Percentiles rank a stretch among this genome's conserved stretches.
Conservation (phyloP, 1,140 invertebrate species). For the Parasteatoda tepidariorum region DNA sequence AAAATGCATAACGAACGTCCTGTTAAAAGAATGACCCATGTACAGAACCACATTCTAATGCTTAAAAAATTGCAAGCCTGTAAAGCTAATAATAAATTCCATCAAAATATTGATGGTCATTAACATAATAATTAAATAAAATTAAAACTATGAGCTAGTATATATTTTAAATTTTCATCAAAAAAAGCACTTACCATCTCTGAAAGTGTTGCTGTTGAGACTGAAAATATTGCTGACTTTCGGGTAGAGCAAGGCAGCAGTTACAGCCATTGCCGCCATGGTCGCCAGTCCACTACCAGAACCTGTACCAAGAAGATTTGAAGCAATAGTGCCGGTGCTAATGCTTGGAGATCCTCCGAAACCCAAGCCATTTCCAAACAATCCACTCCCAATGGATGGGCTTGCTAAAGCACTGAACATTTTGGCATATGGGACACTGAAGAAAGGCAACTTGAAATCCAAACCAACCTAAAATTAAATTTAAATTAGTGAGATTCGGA, state of each 20-base stretch:
- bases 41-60: too few species aligned
- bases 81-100: too few species aligned
- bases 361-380: not conserved
- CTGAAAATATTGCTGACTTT: slow-evolving; percentile 47
- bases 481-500: too few species aligned
- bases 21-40: too few species aligned
- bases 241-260: slow-evolving; percentile 45
- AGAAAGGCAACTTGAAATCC: slow-evolving; percentile 58
- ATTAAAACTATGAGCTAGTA: too few species aligned
- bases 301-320: slow-evolving; percentile 25
- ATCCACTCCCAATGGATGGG: slow-evolving; percentile 5
- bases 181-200: slow-evolving; percentile 28
- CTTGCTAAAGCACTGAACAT: slow-evolving; percentile 25
- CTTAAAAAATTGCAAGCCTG: too few species aligned
- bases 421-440: slow-evolving; percentile 54
- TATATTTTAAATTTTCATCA: too few species aligned
- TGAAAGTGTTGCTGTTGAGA: slow-evolving; percentile 17
- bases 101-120: too few species aligned
- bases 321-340: not conserved
- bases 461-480: slow-evolving; percentile 25
- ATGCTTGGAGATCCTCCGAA: not conserved
- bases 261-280: slow-evolving; percentile 47
- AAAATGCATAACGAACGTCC: too few species aligned
- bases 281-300: slow-evolving; percentile 19
- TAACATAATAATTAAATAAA: too few species aligned